Conservation (phyloP, 2,113 vertebrate genomes). For the Phyllostomus hastatus region DNA sequence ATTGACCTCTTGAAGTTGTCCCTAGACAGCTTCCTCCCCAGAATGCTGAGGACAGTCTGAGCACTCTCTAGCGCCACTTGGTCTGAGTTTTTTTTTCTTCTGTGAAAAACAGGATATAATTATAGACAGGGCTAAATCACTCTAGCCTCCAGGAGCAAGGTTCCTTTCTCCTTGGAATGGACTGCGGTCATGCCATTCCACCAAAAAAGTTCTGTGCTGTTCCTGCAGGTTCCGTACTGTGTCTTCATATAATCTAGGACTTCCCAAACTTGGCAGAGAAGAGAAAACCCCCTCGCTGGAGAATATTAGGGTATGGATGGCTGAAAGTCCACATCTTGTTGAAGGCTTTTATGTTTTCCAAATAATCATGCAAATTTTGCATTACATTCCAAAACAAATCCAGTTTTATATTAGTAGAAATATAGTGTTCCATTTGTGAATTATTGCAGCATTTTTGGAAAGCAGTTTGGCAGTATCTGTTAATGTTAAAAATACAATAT, state of each 20-base stretch:
- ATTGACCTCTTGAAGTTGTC: not conserved
- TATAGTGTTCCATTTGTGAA: not conserved
- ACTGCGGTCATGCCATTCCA: not conserved
- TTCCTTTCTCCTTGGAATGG: not conserved
- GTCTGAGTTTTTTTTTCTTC: not conserved
- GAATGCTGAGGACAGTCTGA: not conserved
- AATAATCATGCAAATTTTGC: not conserved
- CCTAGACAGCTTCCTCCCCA: not conserved
- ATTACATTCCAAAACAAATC: not conserved
- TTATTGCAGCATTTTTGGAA: not conserved
- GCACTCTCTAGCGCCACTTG: not conserved
- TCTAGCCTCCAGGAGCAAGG: not conserved
- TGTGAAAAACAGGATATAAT: not conserved
- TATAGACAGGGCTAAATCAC: not conserved
- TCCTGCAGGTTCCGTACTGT: not conserved
- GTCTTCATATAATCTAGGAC: not conserved
- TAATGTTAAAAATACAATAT: not conserved
- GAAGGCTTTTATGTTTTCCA: not conserved
- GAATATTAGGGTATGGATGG: not conserved
- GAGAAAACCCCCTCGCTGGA: not conserved
- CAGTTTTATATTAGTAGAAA: slow-evolving; percentile 3
- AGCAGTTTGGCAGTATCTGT: not conserved
- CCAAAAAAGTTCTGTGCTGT: not conserved
- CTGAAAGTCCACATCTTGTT: not conserved
- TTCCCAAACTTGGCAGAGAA: not conserved